phyloP scores from a whole-genome alignment of 1,140 invertebrate genomes.

The Nixonia krombeini region DNA sequence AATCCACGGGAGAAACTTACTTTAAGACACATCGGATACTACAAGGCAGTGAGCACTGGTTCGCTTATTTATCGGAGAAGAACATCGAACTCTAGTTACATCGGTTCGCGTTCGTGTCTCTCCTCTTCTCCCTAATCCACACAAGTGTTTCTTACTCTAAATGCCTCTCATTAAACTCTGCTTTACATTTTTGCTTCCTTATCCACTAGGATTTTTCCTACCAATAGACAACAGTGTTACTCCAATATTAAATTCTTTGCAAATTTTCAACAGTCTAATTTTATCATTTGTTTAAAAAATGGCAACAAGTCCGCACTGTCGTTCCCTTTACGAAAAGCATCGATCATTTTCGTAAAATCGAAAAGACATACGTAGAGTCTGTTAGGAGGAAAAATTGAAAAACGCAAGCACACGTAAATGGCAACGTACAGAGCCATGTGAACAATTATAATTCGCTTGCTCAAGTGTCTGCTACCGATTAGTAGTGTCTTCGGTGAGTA shows the following conservation, averaged over 20 bases:
- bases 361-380: too few species aligned
- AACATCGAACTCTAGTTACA: neutral
- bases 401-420: too few species aligned
- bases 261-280: too few species aligned
- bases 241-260: neutral
- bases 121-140: neutral
- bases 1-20: neutral
- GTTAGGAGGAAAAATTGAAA: too few species aligned
- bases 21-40: slow-evolving; percentile 45
- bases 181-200: neutral
- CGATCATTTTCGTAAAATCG: too few species aligned
- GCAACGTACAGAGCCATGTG: too few species aligned
- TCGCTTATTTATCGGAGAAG: neutral
- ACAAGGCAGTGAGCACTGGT: slow-evolving; percentile 48
- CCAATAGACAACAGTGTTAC: neutral
- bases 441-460: too few species aligned
- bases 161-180: neutral
- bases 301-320: too few species aligned
- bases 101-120: neutral
- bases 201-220: neutral
- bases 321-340: too few species aligned
- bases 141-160: slow-evolving; percentile 7
- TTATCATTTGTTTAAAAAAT: too few species aligned
- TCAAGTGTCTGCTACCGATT: too few species aligned
- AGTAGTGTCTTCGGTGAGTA: too few species aligned